Evolutionary conservation across 1,140 invertebrate species (phyloP), one percentile per base, ranked within the genome.

Genomic region (Rhopalosiphum padi): DNA sequence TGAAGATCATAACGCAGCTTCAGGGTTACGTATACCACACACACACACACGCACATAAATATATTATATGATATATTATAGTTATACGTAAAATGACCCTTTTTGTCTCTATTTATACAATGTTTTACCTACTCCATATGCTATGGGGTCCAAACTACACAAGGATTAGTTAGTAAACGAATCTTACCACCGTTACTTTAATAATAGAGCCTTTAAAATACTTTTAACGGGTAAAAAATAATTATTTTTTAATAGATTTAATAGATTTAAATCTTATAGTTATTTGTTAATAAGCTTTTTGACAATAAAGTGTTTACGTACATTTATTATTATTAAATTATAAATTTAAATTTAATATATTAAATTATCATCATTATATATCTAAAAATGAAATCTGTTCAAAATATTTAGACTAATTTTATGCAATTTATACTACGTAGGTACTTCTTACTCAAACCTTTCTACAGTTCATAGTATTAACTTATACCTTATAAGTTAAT

Each of bases 81-180:
- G 18, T 88, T 88, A 51, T 88, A 51, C 87, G n/a, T 88, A 53
- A 88, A 88, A 88, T 35, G 46, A 88, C 87, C 46, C 46, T 23
- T 51, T 23, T 37, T n/a, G n/a, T 51, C 87, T 53, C 46, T 51
- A 51, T 51, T n/a, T 87, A 87, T 48, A 87, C 18, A 87, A 87
- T 53, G 48, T 51, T 35, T 88, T 51, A 6, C 41, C 41, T 41
- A 41, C 46, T 35, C 22, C n/a, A 22, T 35, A 88, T 88, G 60
- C 30, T 85, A 48, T 37, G 21, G 21, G n/a, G n/a, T 53, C 30
- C 86, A 35, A 51, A 2, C 21, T 53, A 51, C 6, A n/a, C 21
- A 23, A 2, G 15, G 25, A 86, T 37, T 35, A n/a, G 87, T 88
- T 23, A 88, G n/a, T 35, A 30, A 21, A n/a, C 8, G 43, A 11